phyloP scores from a whole-genome alignment of 92 coral and sea anemone species.

The Epizoanthus rinbou region DNA sequence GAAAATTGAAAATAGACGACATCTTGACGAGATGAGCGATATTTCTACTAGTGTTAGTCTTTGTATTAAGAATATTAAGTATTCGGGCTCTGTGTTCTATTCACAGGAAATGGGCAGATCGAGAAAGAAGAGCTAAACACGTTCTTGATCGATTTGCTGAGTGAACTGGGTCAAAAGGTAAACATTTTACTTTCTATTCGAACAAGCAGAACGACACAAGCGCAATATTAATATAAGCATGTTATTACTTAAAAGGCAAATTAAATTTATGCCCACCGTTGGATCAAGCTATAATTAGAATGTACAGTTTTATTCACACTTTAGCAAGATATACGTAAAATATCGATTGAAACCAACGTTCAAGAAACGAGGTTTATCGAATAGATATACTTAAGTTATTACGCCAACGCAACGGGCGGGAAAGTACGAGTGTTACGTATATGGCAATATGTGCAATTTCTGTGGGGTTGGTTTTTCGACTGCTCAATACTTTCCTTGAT shows the following conservation, averaged over 20 bases:
- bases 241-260: constrained; percentile 7
- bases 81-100: not conserved
- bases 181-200: not conserved
- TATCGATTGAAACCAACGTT: too few species aligned
- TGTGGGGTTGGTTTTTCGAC: too few species aligned
- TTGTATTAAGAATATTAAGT: not conserved
- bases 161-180: constrained; percentile 34
- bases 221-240: not conserved
- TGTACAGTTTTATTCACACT: not conserved
- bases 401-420: too few species aligned
- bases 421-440: too few species aligned
- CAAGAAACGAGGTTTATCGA: too few species aligned
- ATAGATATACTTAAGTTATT: too few species aligned
- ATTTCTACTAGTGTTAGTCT: not conserved
- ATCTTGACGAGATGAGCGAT: not conserved
- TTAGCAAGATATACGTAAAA: not conserved
- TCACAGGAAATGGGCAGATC: constrained; percentile 37
- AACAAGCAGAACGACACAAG: not conserved
- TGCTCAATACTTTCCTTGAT: too few species aligned
- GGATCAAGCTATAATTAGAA: constrained; percentile 18
- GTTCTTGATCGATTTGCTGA: constrained; percentile 29
- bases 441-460: too few species aligned
- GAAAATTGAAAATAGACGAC: not conserved
- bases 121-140: constrained; percentile 27
- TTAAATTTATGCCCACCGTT: constrained; percentile 9